A percentile compares a stretch with the other conserved stretches of the same genome.
These are phyloP conservation scores for Drosophila leonis DNA, from an alignment of 2,888 invertebrate genomes.

Conservation along the genomic window DNA sequence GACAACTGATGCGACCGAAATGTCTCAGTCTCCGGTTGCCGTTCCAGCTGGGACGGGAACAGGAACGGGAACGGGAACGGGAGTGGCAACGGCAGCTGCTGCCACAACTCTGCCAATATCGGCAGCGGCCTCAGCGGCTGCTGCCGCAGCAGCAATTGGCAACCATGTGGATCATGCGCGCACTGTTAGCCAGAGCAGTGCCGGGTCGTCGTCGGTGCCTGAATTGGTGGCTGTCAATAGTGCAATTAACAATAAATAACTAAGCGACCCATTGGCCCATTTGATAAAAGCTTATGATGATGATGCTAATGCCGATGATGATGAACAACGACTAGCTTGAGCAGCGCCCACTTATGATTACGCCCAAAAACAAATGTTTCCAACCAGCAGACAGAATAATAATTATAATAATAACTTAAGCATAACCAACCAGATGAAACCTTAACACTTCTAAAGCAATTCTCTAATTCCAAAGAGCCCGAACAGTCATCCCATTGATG, in stretches of 20 bases:
- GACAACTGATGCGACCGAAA: slow-evolving; percentile 33
- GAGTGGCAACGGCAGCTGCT: slow-evolving; percentile 1
- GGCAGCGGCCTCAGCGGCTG: slow-evolving; percentile 42
- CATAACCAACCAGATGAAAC: slow-evolving; percentile 19
- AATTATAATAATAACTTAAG: slow-evolving; percentile 9
- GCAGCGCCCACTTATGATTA: not conserved
- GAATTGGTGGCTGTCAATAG: slow-evolving; percentile 78
- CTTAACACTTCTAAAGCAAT: slow-evolving; percentile 43
- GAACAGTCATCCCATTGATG: not conserved
- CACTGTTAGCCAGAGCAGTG: slow-evolving; percentile 88
- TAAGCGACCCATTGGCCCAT: not conserved
- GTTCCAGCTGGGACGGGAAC: slow-evolving; percentile 86
- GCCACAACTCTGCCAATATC: slow-evolving; percentile 48
- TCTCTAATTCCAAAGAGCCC: slow-evolving; percentile 66
- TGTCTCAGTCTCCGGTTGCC: slow-evolving; percentile 46
- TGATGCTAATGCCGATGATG: not conserved
- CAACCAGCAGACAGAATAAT: slow-evolving; percentile 3
- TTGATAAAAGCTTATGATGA: slow-evolving; percentile 1
- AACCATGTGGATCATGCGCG: slow-evolving; percentile 88
- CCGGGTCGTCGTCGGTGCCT: slow-evolving; percentile 78
- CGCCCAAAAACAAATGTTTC: not conserved
- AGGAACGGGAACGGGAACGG: slow-evolving; percentile 26
- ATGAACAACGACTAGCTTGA: slow-evolving; percentile 41
- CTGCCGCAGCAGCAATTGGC: slow-evolving; percentile 50
- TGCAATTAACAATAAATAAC: slow-evolving; percentile 74